These are phyloP conservation scores for Esox lucius DNA, from an alignment of 2,797 vertebrate genomes.

Conservation along the genomic window DNA sequence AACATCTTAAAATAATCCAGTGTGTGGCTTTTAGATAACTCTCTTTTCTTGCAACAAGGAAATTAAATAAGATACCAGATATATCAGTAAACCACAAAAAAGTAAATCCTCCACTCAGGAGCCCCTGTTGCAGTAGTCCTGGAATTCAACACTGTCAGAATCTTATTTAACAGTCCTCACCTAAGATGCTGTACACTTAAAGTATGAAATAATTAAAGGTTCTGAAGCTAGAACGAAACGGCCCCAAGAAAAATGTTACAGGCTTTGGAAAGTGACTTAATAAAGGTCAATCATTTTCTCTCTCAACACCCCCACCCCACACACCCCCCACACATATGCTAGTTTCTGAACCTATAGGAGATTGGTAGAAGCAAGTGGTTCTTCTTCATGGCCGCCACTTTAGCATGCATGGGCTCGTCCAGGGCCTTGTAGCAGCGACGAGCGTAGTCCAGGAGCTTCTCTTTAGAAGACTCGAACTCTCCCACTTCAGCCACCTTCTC, in stretches of 20 bases:
- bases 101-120: neutral
- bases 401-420: conserved; percentile 81
- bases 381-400: conserved; percentile 87
- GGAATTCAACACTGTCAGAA: neutral
- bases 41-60: neutral
- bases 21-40: neutral
- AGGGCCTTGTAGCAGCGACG: conserved; percentile 87
- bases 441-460: conserved; percentile 88
- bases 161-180: neutral
- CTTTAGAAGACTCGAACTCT: conserved; percentile 87
- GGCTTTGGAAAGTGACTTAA: neutral
- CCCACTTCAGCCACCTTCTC: conserved; percentile 86
- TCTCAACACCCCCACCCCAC: neutral
- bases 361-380: conserved; percentile 87
- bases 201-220: neutral
- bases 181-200: neutral
- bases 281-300: neutral
- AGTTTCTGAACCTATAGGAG: conserved; percentile 89
- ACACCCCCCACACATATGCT: conserved; percentile 34
- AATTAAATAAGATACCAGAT: neutral
- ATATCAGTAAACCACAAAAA: neutral
- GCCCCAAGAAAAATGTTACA: neutral
- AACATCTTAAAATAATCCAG: neutral
- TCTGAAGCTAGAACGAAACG: conserved; percentile 23
- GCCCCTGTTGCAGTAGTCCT: neutral